A percentile compares a stretch with the other conserved stretches of the same genome.
Conservation (phyloP, 2,113 vertebrate species). For the Clupea harengus region DNA sequence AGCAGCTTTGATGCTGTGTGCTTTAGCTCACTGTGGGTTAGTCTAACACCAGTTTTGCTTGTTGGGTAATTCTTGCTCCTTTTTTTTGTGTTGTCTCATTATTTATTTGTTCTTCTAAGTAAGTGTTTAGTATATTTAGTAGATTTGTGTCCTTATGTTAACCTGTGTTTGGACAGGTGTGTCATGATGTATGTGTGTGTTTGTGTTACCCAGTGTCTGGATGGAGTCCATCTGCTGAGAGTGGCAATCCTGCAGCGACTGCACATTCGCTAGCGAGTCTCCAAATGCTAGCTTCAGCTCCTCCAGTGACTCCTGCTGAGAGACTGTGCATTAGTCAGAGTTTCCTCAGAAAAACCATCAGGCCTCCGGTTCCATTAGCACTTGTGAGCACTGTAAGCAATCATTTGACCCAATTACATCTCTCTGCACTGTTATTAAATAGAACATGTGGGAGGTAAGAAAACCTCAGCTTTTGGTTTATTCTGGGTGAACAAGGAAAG, state of each 20-base stretch:
- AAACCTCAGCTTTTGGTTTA: background rate
- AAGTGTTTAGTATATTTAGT: background rate
- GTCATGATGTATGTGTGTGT: background rate
- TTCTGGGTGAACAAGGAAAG: background rate
- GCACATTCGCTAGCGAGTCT: constrained; percentile 85
- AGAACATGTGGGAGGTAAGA: background rate
- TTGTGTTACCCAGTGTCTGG: constrained; percentile 76
- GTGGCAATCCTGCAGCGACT: constrained; percentile 89
- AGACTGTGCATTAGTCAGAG: background rate
- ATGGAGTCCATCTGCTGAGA: constrained; percentile 90
- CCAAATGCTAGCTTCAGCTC: constrained; percentile 90
- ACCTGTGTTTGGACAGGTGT: constrained; percentile 9
- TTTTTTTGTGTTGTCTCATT: background rate
- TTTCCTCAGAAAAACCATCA: background rate
- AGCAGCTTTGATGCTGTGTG: constrained; percentile 6
- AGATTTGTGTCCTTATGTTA: background rate
- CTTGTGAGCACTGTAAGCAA: constrained; percentile 10
- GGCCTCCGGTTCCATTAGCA: background rate
- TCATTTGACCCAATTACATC: background rate
- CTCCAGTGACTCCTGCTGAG: constrained; percentile 81
- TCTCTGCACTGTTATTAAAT: background rate
- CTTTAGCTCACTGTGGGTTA: constrained; percentile 14
- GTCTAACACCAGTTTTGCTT: background rate
- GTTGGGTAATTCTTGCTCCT: background rate
- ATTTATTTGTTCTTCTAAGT: background rate